A percentile compares a stretch with the other conserved stretches of the same genome.
Evolutionary conservation across 2,113 vertebrate species (phyloP).

Genomic region (Tichodroma muraria): DNA sequence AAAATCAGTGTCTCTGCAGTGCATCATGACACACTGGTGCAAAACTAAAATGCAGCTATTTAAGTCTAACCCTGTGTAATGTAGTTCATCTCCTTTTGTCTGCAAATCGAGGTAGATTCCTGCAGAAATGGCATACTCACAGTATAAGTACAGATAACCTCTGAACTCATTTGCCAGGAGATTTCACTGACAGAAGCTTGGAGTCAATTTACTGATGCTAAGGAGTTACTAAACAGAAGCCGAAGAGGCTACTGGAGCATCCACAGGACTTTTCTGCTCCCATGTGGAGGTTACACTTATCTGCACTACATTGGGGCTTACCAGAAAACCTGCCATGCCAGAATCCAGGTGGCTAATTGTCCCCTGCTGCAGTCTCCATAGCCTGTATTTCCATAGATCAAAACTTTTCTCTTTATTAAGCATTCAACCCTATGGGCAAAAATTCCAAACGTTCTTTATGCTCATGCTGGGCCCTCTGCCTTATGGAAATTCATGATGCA

Average conservation of each 20-base stretch:
- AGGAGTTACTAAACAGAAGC: neutral
- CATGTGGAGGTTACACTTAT: neutral
- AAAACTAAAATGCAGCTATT: neutral
- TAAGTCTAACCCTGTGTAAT: neutral
- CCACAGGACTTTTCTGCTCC: neutral
- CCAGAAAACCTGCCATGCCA: neutral
- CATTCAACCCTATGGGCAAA: neutral
- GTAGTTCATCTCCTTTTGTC: neutral
- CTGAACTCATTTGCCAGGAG: neutral
- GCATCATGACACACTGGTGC: neutral
- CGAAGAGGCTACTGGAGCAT: neutral
- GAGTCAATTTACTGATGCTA: neutral
- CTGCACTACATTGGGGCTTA: neutral
- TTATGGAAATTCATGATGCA: constrained; percentile 15
- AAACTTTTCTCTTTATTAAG: neutral
- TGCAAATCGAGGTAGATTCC: neutral
- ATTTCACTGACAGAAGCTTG: neutral
- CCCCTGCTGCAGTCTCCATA: neutral
- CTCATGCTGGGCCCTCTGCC: neutral
- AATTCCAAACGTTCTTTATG: neutral
- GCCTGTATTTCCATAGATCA: neutral
- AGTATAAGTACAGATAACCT: neutral
- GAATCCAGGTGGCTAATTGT: neutral
- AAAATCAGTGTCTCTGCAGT: neutral
- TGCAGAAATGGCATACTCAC: neutral